Evolutionary conservation across 2,888 invertebrate genomes (phyloP), one percentile per base, ranked within the genome.

Genomic region (Eupithecia subfuscata): DNA sequence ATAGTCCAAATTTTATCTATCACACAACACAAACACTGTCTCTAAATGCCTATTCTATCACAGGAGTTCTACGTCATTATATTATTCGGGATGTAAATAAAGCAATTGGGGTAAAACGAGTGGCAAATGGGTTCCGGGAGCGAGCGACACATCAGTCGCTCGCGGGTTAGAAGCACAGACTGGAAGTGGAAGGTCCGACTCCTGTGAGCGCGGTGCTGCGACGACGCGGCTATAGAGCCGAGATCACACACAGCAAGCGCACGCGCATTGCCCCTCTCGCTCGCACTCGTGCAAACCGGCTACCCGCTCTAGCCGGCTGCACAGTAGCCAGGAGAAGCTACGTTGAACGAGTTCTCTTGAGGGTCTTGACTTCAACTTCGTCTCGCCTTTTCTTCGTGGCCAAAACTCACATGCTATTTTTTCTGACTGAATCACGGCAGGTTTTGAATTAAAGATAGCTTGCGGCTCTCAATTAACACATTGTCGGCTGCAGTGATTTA

Each of bases 261-360:
- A 85, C 85, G 91, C 92, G 93, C 93, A 90, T 84, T 84, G 60
- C 34, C 70, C 37, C 65, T 82, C 79, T 76, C 79, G 37, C 79
- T 82, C 80, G 75, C 78, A 73, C 78, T 71, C 77, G 71, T 64
- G 76, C 76, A 48, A 73, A 76, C 74, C 80, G 75, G 75, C 86
- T 52, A 71, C 68, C 86, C 85, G 73, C 74, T 75, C 75, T 72
- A 82, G 81, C 78, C 80, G 79, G 83, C 91, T 94, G 93, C 92
- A 94, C 94, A 92, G 95, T 93, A 90, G 89, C 88, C 84, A 84
- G 85, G 87, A 89, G 89, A 89, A 89, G 88, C 89, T 88, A 85
- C 86, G 89, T 86, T 90, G 91, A 92, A 92, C 94, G 90, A 91
- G 94, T 94, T 94, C 90, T 90, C 88, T 90, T 86, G 90, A 87